Conservation (phyloP, 2,888 invertebrate genomes). For the Dioctria rufipes region DNA sequence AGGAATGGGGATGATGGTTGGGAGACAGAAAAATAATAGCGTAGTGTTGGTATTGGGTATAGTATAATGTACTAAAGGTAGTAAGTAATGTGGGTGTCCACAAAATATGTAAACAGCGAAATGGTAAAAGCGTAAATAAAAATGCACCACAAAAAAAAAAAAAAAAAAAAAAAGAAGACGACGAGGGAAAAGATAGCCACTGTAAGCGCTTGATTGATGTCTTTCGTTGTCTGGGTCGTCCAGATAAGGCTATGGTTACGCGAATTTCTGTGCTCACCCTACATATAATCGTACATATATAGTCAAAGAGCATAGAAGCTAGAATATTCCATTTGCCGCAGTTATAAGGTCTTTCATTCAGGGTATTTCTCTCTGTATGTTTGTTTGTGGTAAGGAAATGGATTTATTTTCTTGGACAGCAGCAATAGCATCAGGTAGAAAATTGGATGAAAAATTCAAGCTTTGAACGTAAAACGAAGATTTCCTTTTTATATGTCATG, state of each 20-base stretch:
- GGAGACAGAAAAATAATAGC: too few species aligned
- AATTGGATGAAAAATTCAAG: constrained; percentile 18
- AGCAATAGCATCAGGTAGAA: not conserved
- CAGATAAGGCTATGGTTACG: constrained; percentile 51
- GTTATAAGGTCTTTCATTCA: constrained; percentile 10
- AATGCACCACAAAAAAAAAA: constrained; percentile 34
- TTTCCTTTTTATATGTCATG: too few species aligned
- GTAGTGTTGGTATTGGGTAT: not conserved
- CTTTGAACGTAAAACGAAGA: not conserved
- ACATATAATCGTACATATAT: not conserved
- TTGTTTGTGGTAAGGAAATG: constrained; percentile 9
- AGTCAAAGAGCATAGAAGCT: too few species aligned
- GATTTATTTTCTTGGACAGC: constrained; percentile 34
- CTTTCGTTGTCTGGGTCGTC: constrained; percentile 53
- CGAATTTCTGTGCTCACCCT: constrained; percentile 13
- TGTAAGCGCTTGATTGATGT: constrained; percentile 57
- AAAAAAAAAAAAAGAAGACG: not conserved
- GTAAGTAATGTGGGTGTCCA: constrained; percentile 7
- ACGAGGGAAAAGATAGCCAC: constrained; percentile 43
- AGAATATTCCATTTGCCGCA: constrained; percentile 35
- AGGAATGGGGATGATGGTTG: not conserved
- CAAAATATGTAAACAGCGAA: constrained; percentile 42
- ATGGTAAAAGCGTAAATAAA: constrained; percentile 49
- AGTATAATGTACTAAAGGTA: not conserved
- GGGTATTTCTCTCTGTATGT: not conserved